Base-by-base conservation (phyloP, 2,113 vertebrate species). In the Protobothrops flavoviridis region DNA sequence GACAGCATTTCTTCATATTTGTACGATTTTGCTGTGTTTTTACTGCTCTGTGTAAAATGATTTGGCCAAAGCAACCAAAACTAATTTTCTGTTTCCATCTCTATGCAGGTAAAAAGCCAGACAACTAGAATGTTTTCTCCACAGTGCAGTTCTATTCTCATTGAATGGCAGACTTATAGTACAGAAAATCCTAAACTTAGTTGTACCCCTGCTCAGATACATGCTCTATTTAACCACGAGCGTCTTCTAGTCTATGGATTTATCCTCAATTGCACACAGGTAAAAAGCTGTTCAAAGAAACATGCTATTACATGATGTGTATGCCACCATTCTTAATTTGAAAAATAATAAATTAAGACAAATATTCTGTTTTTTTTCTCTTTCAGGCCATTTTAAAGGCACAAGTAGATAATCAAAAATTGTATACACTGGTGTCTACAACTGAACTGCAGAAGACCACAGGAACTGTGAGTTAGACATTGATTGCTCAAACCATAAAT, bases 391-490 rank as follows among this genome's bases (percentile, higher is more conserved):
- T 97, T 24, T 98, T 99, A 15, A 95, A 94, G 59, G 98, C 98
- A 52, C 91, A 98, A 91, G 95, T 99, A 94, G 96, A 98, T 91
- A 97, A 98, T 33, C 94, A 98, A 94, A 98, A 99, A 94, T 96
- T 98, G 8, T 91, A 97, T 53, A 98, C 98, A 1, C 97, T 99
- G 97, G 98, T 99, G 87, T 99, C 98, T 11, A 99, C 99, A 92
- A 98, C 97, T 45, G 98, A 98, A 93, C 97, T 99, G 92, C 98
- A 99, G 97, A 99, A 98, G 96, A 98, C 98, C 15, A 98, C 95
- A 21, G 99, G 99, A 96, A 99, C 97, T 9, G 99, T 99, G 97
- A 97, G 98, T 95, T 94, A 56, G 64, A 29, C 24, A 26, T 48
- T 3, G 4, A 1, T 85, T 90, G 29, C 29, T 17, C 20, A 50